Base-by-base conservation (phyloP, 2,888 invertebrate species). In the Parnassius mnemosyne region DNA sequence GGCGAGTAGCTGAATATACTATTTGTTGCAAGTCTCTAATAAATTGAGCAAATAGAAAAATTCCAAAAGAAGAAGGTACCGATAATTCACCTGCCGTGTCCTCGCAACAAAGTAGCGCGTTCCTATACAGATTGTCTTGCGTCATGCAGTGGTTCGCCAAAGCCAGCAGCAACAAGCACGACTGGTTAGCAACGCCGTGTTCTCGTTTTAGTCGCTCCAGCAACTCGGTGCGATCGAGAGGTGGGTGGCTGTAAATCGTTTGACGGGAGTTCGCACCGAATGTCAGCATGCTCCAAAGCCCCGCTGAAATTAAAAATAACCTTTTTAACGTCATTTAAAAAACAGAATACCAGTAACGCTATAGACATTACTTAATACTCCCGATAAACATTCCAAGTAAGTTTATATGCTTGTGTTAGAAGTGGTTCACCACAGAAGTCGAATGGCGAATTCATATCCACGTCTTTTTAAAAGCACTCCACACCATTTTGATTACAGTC, bases 71-170 rank as follows among this genome's bases (percentile, higher is more conserved):
- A 3, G 7, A 34, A 34, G 34, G 34, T 34, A 34, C 34, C 34
- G 12, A 42, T 16, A 20, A 44, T 76, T 80, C 76, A 94, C 97
- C 96, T 88, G 95, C 93, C 43, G 94, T 94, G 81, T 98, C 97
- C 62, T 95, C 94, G 80, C 97, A 98, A 44, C 94, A 93, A 69
- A 97, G 94, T 53, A 99, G 85, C 41, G 97, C 97, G 63, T 95
- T 93, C 67, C 99, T 93, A 81, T 98, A 99, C 47, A 97, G 94
- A 84, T 99, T 99, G 12, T 93, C 92, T 0, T 86, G 85, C 13
- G 94, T 93, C 51, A 96, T 96, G 81, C 97, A 98, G 82, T 98
- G 98, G 89, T 98, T 98, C 11, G 97, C 95, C 65, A 99, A 85
- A 52, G 98, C 95, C 64, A 99, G 91, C 42, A 98, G 91, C 55